phyloP scores from a whole-genome alignment of 2,797 vertebrate genomes.

The Tapera naevia region DNA sequence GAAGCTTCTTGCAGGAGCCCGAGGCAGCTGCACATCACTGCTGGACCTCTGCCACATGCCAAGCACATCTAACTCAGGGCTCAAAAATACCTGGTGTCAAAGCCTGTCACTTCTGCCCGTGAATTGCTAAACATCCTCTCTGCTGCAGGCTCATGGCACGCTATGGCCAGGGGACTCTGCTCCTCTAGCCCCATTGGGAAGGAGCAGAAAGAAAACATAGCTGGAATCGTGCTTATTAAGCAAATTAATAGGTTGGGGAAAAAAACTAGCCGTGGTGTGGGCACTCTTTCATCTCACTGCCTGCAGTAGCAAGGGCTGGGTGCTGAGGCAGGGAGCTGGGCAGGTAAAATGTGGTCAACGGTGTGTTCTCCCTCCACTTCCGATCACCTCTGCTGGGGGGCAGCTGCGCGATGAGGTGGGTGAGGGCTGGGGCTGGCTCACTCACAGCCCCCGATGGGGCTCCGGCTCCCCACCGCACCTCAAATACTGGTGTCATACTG shows the following conservation, averaged over 20 bases:
- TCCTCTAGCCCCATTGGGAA: neutral
- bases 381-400: neutral
- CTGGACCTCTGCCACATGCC: constrained; percentile 40
- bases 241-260: neutral
- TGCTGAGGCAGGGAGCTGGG: neutral
- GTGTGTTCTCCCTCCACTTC: fast-evolving
- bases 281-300: neutral
- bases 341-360: neutral
- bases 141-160: neutral
- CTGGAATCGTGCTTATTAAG: constrained; percentile 14
- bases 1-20: neutral
- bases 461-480: neutral
- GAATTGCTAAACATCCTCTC: neutral
- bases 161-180: neutral
- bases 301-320: neutral
- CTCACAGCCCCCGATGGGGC: neutral
- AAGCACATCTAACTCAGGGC: neutral
- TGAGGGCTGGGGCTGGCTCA: neutral
- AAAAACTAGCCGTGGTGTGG: neutral
- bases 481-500: neutral
- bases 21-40: neutral
- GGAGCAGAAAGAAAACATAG: neutral
- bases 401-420: too few species aligned
- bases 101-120: neutral
- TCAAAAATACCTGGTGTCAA: neutral